Percentiles rank a stretch among this genome's conserved stretches.
phyloP scores from a whole-genome alignment of 2,797 vertebrate species.

The Melanogrammus aeglefinus region DNA sequence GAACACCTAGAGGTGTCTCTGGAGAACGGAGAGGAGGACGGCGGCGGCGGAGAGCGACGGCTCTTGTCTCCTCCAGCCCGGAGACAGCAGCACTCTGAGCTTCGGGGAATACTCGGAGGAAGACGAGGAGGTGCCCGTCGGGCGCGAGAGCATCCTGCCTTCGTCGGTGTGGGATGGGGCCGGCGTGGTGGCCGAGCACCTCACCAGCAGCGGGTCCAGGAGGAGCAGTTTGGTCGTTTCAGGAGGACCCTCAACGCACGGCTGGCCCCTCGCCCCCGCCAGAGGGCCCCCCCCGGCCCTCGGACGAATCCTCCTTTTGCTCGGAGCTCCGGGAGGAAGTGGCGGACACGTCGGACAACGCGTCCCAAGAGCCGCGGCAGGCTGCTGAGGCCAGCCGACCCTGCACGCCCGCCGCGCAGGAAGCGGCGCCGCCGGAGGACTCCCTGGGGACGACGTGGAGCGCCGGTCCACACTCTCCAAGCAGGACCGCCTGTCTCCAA shows the following conservation, averaged over 20 bases:
- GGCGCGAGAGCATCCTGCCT: constrained; percentile 73
- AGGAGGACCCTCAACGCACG: constrained; percentile 73
- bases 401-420: background rate
- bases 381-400: constrained; percentile 19
- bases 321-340: constrained; percentile 63
- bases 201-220: constrained; percentile 74
- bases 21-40: constrained; percentile 50
- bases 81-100: constrained; percentile 76
- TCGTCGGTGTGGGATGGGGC: constrained; percentile 85
- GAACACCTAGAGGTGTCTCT: constrained; percentile 46
- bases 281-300: constrained; percentile 65
- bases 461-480: constrained; percentile 81
- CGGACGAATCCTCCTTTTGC: constrained; percentile 75
- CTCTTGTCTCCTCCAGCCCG: constrained; percentile 49
- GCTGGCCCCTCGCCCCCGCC: constrained; percentile 64
- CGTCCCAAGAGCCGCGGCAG: constrained; percentile 34
- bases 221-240: constrained; percentile 77
- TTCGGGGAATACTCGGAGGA: constrained; percentile 82
- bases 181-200: constrained; percentile 79
- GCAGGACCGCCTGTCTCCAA: constrained; percentile 84
- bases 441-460: constrained; percentile 50
- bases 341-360: constrained; percentile 30
- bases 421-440: constrained; percentile 5
- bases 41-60: constrained; percentile 55
- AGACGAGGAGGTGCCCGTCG: constrained; percentile 61